Percentiles rank a stretch among this genome's conserved stretches.
phyloP scores from a whole-genome alignment of 1,140 invertebrate genomes.

The Chironomus tepperi region DNA sequence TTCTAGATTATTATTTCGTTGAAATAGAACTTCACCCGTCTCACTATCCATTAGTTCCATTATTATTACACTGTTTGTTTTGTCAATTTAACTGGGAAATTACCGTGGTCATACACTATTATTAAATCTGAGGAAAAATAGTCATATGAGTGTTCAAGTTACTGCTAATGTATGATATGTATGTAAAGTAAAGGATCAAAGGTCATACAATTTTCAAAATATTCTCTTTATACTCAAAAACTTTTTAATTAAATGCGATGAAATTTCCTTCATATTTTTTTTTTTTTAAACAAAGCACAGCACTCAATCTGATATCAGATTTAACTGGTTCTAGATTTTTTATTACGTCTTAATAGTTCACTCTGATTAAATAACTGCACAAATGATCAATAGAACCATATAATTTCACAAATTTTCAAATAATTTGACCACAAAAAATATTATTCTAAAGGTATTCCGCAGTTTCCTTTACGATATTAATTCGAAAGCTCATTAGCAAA shows the following conservation, averaged over 20 bases:
- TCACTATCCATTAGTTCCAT: not conserved
- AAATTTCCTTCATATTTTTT: too few relatives aligned
- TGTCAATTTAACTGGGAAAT: not conserved
- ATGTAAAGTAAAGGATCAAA: not conserved
- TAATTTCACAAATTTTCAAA: not conserved
- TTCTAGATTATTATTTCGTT: not conserved
- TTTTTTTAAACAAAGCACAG: too few relatives aligned
- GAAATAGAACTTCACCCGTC: not conserved
- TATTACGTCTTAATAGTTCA: too few relatives aligned
- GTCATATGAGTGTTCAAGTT: not conserved
- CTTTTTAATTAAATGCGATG: too few relatives aligned
- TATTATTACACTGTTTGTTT: not conserved
- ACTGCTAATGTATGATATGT: not conserved
- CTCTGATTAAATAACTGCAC: too few relatives aligned
- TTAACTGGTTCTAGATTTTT: too few relatives aligned
- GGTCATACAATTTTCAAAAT: not conserved
- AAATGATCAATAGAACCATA: not conserved
- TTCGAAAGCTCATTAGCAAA: not conserved
- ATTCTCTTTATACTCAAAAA: too few relatives aligned
- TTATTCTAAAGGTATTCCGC: not conserved
- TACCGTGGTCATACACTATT: too few relatives aligned
- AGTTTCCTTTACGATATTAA: not conserved
- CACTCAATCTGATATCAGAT: too few relatives aligned
- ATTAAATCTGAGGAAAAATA: not conserved
- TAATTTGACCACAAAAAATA: not conserved